A percentile compares a stretch with the other conserved stretches of the same genome.
Conservation (phyloP, 2,888 invertebrate genomes). For the Heteropelma amictum region DNA sequence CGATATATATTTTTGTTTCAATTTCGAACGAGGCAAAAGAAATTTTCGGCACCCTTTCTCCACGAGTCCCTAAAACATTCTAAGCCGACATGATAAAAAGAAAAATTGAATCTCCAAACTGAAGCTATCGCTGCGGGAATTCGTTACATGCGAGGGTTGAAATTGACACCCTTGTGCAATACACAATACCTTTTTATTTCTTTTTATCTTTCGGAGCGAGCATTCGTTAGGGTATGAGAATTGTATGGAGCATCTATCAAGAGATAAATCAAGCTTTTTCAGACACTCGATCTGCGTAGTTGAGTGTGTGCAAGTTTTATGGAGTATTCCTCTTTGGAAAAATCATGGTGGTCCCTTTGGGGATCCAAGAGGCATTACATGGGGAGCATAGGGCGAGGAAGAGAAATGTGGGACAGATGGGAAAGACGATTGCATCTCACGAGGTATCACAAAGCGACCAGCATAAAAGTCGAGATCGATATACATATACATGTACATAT, state of each 20-base stretch:
- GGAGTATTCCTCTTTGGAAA: slow-evolving; percentile 55
- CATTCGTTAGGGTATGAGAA: slow-evolving; percentile 8
- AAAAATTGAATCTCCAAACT: slow-evolving; percentile 17
- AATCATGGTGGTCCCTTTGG: slow-evolving; percentile 68
- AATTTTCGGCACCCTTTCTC: not conserved
- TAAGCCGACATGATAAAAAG: not conserved
- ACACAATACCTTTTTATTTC: not conserved
- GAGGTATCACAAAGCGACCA: slow-evolving; percentile 60
- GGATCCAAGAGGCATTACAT: slow-evolving; percentile 13
- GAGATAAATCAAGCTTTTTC: slow-evolving; percentile 50
- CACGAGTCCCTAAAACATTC: not conserved
- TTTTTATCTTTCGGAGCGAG: slow-evolving; percentile 3
- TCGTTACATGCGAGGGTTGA: slow-evolving; percentile 34
- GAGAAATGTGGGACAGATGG: slow-evolving; percentile 69
- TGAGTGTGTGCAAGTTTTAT: slow-evolving; percentile 23
- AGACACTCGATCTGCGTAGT: not conserved
- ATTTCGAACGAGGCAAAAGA: not conserved
- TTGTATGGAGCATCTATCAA: slow-evolving; percentile 3
- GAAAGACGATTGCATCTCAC: slow-evolving; percentile 69
- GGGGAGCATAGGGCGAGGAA: not conserved
- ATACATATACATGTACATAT: no score
- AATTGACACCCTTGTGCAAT: slow-evolving; percentile 31
- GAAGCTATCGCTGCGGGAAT: slow-evolving; percentile 34
- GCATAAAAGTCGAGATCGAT: slow-evolving; percentile 22
- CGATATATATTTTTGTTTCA: no score